Evolutionary conservation across 2,888 invertebrate genomes (phyloP).

Genomic region (Cephalotes varians): DNA sequence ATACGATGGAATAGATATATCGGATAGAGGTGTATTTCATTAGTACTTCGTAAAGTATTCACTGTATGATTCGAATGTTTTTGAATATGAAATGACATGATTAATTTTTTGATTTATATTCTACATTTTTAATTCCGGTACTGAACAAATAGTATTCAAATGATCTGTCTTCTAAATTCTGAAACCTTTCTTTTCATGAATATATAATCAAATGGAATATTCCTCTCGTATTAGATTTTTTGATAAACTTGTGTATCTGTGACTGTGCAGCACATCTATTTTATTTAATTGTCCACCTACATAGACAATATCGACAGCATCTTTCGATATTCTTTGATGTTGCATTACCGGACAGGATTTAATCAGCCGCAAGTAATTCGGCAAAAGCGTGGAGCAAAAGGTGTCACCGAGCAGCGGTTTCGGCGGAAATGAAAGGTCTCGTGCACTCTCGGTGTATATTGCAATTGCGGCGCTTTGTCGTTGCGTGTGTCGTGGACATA

Average conservation of each 20-base stretch:
- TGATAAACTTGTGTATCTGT: background rate
- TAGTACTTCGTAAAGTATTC: too few relatives aligned
- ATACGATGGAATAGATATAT: background rate
- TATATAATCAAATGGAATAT: background rate
- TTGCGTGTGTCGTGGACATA: constrained; percentile 18
- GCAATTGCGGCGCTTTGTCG: constrained; percentile 29
- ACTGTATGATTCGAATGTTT: too few relatives aligned
- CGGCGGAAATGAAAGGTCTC: constrained; percentile 40
- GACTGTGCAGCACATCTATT: background rate
- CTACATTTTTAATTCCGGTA: background rate
- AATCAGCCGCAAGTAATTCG: constrained; percentile 40
- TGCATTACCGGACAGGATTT: constrained; percentile 30
- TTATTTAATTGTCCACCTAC: constrained; percentile 20
- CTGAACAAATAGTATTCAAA: background rate
- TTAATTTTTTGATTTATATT: background rate
- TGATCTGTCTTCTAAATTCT: background rate
- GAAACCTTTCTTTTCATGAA: background rate
- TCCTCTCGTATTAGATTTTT: background rate
- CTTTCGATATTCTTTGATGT: constrained; percentile 44
- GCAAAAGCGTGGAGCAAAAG: constrained; percentile 29
- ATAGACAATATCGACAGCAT: constrained; percentile 3
- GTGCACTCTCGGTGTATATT: constrained; percentile 13
- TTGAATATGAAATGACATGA: background rate
- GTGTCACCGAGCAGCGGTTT: constrained; percentile 36
- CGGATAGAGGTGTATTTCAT: background rate